Evolutionary conservation across 2,113 vertebrate species (phyloP).

Genomic region (Bos taurus): ARS-UCD2.0 NC_037357.1:33609501-33610000

Average conservation of each 20-base stretch:
- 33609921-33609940: constrained; percentile 88
- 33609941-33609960: constrained; percentile 91
- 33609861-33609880: constrained; percentile 88
- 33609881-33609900: constrained; percentile 91
- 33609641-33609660: neutral
- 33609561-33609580: neutral
- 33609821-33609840: constrained; percentile 91
- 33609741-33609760: neutral
- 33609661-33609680: neutral
- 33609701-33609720: neutral
- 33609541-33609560: neutral
- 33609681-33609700: neutral
- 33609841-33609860: constrained; percentile 89
- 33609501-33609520: neutral
- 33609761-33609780: constrained; percentile 5
- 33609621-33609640: neutral
- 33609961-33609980: constrained; percentile 92
- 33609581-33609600: neutral
- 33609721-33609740: neutral
- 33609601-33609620: neutral
- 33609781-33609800: constrained; percentile 53
- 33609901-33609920: constrained; percentile 90
- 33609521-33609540: neutral
- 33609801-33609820: constrained; percentile 92
- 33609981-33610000: neutral